phyloP scores from a whole-genome alignment of 2,888 invertebrate genomes.

The Diachrysia chrysitis region DNA sequence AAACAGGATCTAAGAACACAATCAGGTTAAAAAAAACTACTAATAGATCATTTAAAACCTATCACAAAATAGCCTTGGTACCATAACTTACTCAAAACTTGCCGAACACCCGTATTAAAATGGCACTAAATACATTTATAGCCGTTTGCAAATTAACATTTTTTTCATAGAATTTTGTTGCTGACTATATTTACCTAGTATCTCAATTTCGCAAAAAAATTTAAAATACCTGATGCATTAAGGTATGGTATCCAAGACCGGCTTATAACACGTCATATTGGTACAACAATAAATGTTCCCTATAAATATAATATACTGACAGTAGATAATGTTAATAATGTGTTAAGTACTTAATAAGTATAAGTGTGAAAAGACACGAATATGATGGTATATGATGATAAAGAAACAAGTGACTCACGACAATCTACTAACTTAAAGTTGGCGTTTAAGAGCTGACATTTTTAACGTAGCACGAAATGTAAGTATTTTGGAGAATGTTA shows the following conservation, averaged over 20 bases:
- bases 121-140: too few relatives aligned
- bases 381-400: not conserved
- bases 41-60: too few relatives aligned
- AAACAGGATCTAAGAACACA: too few relatives aligned
- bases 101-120: too few relatives aligned
- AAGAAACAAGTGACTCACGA: not conserved
- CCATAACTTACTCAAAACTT: too few relatives aligned
- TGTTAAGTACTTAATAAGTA: not conserved
- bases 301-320: slow-evolving; percentile 11
- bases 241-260: slow-evolving; percentile 37
- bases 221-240: slow-evolving; percentile 40
- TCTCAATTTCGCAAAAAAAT: slow-evolving; percentile 38
- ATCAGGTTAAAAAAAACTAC: too few relatives aligned
- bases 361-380: slow-evolving; percentile 3
- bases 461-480: not conserved
- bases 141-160: too few relatives aligned
- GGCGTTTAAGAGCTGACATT: not conserved
- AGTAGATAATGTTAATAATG: not conserved
- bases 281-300: slow-evolving; percentile 19
- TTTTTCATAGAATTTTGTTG: too few relatives aligned
- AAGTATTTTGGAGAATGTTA: not conserved
- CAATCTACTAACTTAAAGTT: not conserved
- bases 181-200: slow-evolving; percentile 9
- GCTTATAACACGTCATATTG: slow-evolving; percentile 32
- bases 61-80: too few relatives aligned